Evolutionary conservation across 2,888 invertebrate species (phyloP).

Genomic region (Drosophila greeni): DNA sequence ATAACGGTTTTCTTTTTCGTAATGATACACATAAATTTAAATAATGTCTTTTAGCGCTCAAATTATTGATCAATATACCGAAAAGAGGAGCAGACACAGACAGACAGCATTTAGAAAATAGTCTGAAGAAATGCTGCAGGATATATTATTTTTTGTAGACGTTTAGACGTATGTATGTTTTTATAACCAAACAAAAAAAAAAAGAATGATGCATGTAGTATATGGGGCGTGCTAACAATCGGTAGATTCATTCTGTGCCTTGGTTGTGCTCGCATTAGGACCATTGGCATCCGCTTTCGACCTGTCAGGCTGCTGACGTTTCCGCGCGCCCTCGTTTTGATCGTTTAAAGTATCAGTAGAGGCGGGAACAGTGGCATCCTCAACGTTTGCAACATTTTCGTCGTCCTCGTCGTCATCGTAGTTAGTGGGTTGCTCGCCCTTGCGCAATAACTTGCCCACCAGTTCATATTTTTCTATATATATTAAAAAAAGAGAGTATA

Average conservation of each 20-base stretch:
- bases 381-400: slow-evolving; percentile 24
- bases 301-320: slow-evolving; percentile 14
- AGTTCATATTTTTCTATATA: slow-evolving; percentile 88
- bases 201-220: slow-evolving; percentile 1
- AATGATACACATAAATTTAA: slow-evolving; percentile 2
- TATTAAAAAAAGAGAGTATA: not conserved
- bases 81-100: slow-evolving; percentile 7
- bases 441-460: slow-evolving; percentile 92
- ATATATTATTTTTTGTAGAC: slow-evolving; percentile 1
- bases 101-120: slow-evolving; percentile 5
- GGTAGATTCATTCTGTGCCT: slow-evolving; percentile 15
- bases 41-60: slow-evolving; percentile 16
- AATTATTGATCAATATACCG: slow-evolving; percentile 9
- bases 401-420: slow-evolving; percentile 82
- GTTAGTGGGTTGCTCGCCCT: slow-evolving; percentile 92
- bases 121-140: slow-evolving; percentile 22
- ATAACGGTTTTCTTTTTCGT: not conserved
- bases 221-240: slow-evolving; percentile 33
- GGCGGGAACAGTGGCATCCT: slow-evolving; percentile 1
- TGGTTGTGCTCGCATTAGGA: slow-evolving; percentile 14
- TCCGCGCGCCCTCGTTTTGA: slow-evolving; percentile 4
- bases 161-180: slow-evolving; percentile 9
- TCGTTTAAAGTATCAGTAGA: not conserved
- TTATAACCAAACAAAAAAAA: slow-evolving; percentile 9
- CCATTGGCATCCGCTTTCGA: slow-evolving; percentile 5